Evolutionary conservation across 2,797 vertebrate genomes (phyloP).

Genomic region (Potorous gilbertii): DNA sequence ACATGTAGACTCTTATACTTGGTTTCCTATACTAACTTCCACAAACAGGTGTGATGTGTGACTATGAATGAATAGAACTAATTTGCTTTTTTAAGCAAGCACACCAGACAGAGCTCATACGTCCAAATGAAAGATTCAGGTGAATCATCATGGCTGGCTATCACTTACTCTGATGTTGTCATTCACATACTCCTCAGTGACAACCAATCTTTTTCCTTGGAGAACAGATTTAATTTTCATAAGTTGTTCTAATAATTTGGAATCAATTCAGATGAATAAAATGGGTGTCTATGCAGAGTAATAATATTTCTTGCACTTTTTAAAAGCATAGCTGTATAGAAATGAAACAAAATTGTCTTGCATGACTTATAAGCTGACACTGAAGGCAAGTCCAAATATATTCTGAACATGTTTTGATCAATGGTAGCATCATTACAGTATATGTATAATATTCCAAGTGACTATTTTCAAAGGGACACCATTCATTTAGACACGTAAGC

Average conservation of each 20-base stretch:
- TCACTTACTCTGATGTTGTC: not conserved
- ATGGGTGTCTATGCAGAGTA: not conserved
- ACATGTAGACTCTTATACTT: not conserved
- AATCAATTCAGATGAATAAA: not conserved
- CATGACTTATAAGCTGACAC: not conserved
- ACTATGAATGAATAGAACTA: not conserved
- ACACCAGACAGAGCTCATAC: not conserved
- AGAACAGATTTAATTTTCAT: not conserved
- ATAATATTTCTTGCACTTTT: not conserved
- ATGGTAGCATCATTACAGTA: not conserved
- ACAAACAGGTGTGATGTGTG: not conserved
- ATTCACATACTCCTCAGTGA: not conserved
- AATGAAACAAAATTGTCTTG: slow-evolving; percentile 5
- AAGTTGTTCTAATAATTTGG: not conserved
- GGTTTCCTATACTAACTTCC: not conserved
- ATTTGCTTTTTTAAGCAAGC: not conserved
- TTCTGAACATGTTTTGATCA: not conserved
- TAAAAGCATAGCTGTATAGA: not conserved
- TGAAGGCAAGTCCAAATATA: not conserved
- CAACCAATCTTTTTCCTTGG: not conserved
- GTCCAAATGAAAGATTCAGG: not conserved
- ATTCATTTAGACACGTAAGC: not conserved
- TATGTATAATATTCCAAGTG: not conserved
- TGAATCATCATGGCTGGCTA: not conserved
- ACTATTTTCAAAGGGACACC: not conserved